Base-by-base conservation (phyloP, 2,797 vertebrate species). In the Oreochromis mossambicus region DNA sequence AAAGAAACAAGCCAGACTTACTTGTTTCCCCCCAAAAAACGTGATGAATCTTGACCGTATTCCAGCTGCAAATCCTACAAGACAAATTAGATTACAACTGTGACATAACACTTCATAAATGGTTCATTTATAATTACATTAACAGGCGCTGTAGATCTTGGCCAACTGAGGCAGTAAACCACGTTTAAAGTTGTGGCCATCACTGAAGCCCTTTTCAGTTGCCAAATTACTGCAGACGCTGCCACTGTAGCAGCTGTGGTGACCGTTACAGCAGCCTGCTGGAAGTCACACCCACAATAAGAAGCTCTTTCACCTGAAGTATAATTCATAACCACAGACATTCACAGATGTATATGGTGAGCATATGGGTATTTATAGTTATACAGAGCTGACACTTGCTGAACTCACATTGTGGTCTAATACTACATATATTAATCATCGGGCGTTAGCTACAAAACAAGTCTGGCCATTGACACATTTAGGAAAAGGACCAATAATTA, bases 11-110 rank as follows among this genome's bases (percentile, higher is more conserved):
- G 26, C 10, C 75, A 93, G 91, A 97, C 98, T 97, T 94, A 99
- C 98, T 99, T 99, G 95, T 98, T 98, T 96, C 96, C 97, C 93
- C 98, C 97, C 90, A 99, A 92, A 11, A 99, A 97, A 95, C 97
- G 94, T 55, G 97, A 95, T 82, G 97, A 97, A 91, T 97, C 97
- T n/a, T 97, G 97, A 75, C 97, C 97, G 11, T 98, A 99, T 88
- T 98, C 98, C 91, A 99, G 91, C 80, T 98, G 98, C 70, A 99
- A 92, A 91, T 99, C 98, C 98, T 98, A 91, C 36, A 93, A 93
- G 80, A 87, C 73, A 63, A 9, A 77, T 12, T 6, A 43, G 29
- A 43, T 92, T 79, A 92, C 7, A 36, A 36, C 75, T 66, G 66
- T 56, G 82, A 73, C 55, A 70, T 5, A 55, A 5, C 19, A 68